Conservation (phyloP, 2,888 invertebrate species). For the Strigamia maritima region DNA sequence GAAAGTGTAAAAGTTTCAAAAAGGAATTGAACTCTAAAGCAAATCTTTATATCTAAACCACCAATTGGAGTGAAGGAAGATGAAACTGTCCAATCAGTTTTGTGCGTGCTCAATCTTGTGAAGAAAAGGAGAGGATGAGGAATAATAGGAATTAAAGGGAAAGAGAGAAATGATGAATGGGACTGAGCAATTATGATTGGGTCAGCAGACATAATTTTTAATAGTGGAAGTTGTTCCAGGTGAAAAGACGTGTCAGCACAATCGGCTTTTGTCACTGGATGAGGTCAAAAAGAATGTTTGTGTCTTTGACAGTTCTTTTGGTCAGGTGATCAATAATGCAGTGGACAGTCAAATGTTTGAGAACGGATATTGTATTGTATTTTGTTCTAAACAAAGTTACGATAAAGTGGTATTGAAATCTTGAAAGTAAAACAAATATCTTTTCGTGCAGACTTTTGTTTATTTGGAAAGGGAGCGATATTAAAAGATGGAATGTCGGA, state of each 20-base stretch:
- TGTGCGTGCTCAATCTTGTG: background rate
- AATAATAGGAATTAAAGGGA: slow-evolving; percentile 9
- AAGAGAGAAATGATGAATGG: background rate
- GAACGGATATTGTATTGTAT: background rate
- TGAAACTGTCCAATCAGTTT: too few relatives aligned
- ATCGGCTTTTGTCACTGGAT: background rate
- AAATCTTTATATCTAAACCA: too few relatives aligned
- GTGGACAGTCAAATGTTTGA: background rate
- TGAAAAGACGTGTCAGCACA: slow-evolving; percentile 27
- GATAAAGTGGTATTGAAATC: background rate
- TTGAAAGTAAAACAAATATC: background rate
- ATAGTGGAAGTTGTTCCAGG: background rate
- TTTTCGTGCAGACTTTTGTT: too few relatives aligned
- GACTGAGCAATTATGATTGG: slow-evolving; percentile 10
- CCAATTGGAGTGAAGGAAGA: too few relatives aligned
- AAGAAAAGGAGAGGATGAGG: background rate
- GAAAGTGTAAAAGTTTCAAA: too few relatives aligned
- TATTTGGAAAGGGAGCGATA: too few relatives aligned
- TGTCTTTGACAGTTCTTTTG: background rate
- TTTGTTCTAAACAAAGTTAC: background rate
- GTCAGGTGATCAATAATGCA: slow-evolving; percentile 18
- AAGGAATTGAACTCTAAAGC: too few relatives aligned
- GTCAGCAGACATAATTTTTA: background rate
- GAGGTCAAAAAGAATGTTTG: background rate
- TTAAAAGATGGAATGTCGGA: too few relatives aligned